Conservation (phyloP, 2,797 vertebrate genomes). For the Melanogrammus aeglefinus region DNA sequence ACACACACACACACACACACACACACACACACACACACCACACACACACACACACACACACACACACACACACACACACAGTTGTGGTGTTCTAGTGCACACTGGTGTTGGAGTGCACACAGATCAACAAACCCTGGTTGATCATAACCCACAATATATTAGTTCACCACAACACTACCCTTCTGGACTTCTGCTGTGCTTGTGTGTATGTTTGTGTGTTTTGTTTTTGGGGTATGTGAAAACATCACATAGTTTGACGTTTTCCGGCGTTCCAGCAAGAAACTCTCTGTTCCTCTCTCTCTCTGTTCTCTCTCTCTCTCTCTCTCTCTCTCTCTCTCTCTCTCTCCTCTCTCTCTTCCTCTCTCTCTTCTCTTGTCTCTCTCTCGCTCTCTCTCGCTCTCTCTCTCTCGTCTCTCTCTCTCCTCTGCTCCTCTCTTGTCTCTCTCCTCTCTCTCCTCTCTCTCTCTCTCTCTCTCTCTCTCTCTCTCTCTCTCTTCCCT, state of each 20-base stretch:
- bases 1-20: not conserved
- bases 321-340: too few relatives aligned
- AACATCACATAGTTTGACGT: constrained; percentile 44
- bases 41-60: not conserved
- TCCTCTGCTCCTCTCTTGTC: too few relatives aligned
- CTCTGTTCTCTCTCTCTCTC: too few relatives aligned
- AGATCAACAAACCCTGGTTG: too few relatives aligned
- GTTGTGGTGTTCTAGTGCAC: not conserved
- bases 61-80: not conserved
- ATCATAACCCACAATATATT: too few relatives aligned
- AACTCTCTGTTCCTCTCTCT: too few relatives aligned
- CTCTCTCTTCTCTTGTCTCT: too few relatives aligned
- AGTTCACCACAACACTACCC: too few relatives aligned
- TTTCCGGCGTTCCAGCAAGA: constrained; percentile 61
- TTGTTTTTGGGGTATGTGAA: not conserved
- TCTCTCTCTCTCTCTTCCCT: constrained; percentile 35
- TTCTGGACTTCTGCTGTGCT: not conserved
- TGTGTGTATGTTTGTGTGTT: not conserved
- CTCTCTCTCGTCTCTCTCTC: too few relatives aligned
- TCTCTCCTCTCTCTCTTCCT: too few relatives aligned
- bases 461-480: constrained; percentile 52
- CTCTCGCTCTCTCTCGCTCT: constrained; percentile 50
- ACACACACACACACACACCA: not conserved
- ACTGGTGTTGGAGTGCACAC: too few relatives aligned
- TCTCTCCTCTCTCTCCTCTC: constrained; percentile 73